Evolutionary conservation across 2,113 vertebrate genomes (phyloP), one percentile per base, ranked within the genome.

Genomic region (Ophiodon elongatus): DNA sequence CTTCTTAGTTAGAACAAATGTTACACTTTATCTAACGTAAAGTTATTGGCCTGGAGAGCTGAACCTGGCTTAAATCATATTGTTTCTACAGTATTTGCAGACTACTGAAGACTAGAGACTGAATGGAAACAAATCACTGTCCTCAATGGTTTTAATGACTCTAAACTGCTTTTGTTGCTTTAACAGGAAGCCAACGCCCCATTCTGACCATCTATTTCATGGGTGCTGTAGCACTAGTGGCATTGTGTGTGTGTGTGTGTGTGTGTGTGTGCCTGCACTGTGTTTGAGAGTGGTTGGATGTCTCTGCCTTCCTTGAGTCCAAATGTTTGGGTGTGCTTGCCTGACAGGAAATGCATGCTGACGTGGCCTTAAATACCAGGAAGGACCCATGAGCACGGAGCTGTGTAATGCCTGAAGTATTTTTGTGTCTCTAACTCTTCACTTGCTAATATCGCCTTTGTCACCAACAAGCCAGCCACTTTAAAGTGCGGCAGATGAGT

Each of bases 211-310:
- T 33, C 85, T 84, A 1, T 89, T 54, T 79, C 81, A 92, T 3
- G 41, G 94, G 95, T 95, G 57, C 87, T 90, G 92, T 95, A 91
- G 25, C 83, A 82, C 81, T 80, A 66, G 50, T 90, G 64, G 83
- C 85, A 82, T 78, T 80, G 65, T 85, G 45, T 91, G 87, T 89
- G 83, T 60, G 72, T 87, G 78, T 80, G 65, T 85, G 45, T 91
- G 87, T 89, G 83, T 60, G 72, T 87, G 78, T 56, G 41, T 63
- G 73, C 57, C 72, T 87, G 74, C 67, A 27, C n/a, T 54, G 72
- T 87, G 78, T 56, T 33, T 63, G 73, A 29, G 37, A 74, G 59
- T 85, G 69, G 41, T 63, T 60, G 80, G 37, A 72, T 69, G 71
- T 77, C 56, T 79, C 41, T 23, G 33, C 37, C 45, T 13, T 82